Percentiles rank a stretch among this genome's conserved stretches.
Evolutionary conservation across 2,888 invertebrate genomes (phyloP).

Genomic region (Acanthacorydalis orientalis): DNA sequence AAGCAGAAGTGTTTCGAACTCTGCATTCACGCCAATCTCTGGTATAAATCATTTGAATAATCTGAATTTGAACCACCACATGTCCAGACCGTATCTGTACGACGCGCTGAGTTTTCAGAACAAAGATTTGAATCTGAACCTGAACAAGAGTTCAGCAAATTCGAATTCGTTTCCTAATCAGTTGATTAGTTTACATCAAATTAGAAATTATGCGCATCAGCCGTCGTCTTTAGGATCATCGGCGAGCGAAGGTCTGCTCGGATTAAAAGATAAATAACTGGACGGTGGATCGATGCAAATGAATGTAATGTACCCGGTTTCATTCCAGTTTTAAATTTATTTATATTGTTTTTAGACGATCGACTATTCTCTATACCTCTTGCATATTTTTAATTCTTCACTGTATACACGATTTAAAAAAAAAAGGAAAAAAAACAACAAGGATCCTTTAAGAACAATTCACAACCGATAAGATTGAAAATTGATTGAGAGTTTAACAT

Average conservation of each 20-base stretch:
- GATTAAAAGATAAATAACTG: no score
- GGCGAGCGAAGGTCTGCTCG: neutral
- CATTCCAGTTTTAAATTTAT: no score
- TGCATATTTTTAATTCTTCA: no score
- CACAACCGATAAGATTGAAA: no score
- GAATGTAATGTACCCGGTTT: no score
- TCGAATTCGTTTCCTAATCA: conserved; percentile 71
- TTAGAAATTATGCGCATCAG: conserved; percentile 88
- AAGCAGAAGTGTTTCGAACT: conserved; percentile 48
- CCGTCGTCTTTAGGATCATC: conserved; percentile 26
- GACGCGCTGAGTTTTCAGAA: conserved; percentile 84
- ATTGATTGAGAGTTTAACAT: no score
- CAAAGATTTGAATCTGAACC: conserved; percentile 33
- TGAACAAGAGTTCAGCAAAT: conserved; percentile 43
- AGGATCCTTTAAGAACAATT: no score
- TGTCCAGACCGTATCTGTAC: conserved; percentile 74
- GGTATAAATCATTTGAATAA: conserved; percentile 50
- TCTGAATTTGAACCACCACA: conserved; percentile 49
- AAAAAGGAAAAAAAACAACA: no score
- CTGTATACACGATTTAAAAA: no score
- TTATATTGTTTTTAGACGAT: no score
- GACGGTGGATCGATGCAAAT: no score
- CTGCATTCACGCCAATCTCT: conserved; percentile 89
- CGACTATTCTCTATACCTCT: no score
- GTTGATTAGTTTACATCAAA: conserved; percentile 88